phyloP scores from a whole-genome alignment of 2,113 vertebrate species.

The Antennarius striatus region DNA sequence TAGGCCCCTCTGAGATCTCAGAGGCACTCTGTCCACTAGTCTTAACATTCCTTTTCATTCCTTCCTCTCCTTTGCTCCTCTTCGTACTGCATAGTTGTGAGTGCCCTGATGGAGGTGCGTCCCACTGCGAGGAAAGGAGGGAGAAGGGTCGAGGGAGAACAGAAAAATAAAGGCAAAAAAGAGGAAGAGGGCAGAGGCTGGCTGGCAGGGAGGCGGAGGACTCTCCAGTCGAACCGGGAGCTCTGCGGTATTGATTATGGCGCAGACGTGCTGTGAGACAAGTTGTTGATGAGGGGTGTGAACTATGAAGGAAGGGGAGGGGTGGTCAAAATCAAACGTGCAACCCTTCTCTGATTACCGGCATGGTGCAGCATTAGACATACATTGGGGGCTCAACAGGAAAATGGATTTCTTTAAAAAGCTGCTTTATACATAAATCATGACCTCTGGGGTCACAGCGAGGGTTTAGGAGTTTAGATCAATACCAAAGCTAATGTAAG shows the following conservation, averaged over 20 bases:
- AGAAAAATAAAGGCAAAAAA: slow-evolving; percentile 27
- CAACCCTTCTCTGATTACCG: slow-evolving; percentile 75
- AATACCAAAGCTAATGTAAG: slow-evolving; percentile 71
- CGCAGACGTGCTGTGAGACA: slow-evolving; percentile 70
- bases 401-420: slow-evolving; percentile 79
- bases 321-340: slow-evolving; percentile 66
- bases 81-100: slow-evolving; percentile 31
- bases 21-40: slow-evolving; percentile 63
- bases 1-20: slow-evolving; percentile 66
- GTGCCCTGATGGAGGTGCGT: slow-evolving; percentile 61
- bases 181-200: slow-evolving; percentile 25
- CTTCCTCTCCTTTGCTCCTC: slow-evolving; percentile 25
- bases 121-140: slow-evolving; percentile 66
- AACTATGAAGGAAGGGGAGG: slow-evolving; percentile 40
- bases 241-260: slow-evolving; percentile 69
- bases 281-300: slow-evolving; percentile 56
- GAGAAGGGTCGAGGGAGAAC: slow-evolving; percentile 36
- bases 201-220: slow-evolving; percentile 41
- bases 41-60: slow-evolving; percentile 65
- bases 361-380: slow-evolving; percentile 69
- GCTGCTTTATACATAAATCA: slow-evolving; percentile 82
- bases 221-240: slow-evolving; percentile 57
- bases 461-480: slow-evolving; percentile 70
- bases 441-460: slow-evolving; percentile 77
- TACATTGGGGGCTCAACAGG: slow-evolving; percentile 66